Evolutionary conservation across 2,888 invertebrate genomes (phyloP), one percentile per base, ranked within the genome.

Genomic region (Apotomis betuletana): DNA sequence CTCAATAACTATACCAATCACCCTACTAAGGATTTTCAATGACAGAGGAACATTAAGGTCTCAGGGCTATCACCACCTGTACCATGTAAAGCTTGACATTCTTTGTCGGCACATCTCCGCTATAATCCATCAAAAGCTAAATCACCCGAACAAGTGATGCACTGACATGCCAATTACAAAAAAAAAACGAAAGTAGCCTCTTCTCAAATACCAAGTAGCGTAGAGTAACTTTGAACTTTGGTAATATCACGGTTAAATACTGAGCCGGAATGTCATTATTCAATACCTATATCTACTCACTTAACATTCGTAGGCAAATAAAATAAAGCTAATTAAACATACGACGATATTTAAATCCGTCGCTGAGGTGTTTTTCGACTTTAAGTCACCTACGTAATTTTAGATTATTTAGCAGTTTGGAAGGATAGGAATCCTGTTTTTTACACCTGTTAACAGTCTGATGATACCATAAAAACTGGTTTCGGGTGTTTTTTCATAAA

Each of bases 201-300:
- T 52, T 15, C 36, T 44, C 59, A 70, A 67, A 70, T 70, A 70
- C 54, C 65, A 70, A 55, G 49, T 60, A 9, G 46, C 9, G 10
- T 49, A 49, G 49, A 3, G 27, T 60, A 70, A 60, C 70, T 70
- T 70, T 70, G 70, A 70, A 70, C 70, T 70, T 70, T 70, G 65
- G 67, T 62, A 68, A 68, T 67, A 62, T 67, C 72, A 62, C 57
- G 51, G 36, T 62, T 67, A 63, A 49, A 62, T 36, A 61, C 62
- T 38, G 62, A 61, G 54, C 13, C 61, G 67, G 61, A 72, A 67
- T 68, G 62, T 63, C 36, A 63, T 72, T 61, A 67, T 59, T 58
- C 52, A 60, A 67, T 67, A 70, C 41, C 38, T 57, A 46, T 15
- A 61, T 13, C 54, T 54, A 60, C 46, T 64, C 59, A 44, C 60